Conservation (phyloP, 2,113 vertebrate genomes). For the Benitochromis conjunctus region DNA sequence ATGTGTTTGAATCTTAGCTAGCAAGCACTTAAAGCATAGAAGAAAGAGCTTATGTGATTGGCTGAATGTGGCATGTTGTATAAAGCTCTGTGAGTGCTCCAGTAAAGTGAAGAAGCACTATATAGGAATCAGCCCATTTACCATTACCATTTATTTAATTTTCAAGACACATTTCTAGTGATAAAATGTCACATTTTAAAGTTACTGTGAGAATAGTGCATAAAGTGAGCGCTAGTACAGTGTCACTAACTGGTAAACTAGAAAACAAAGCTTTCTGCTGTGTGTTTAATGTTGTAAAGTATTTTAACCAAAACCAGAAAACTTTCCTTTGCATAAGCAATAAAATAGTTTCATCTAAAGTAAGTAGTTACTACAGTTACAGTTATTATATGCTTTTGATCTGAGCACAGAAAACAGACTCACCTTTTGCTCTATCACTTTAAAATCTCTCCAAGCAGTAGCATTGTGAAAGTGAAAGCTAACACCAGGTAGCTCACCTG, state of each 20-base stretch:
- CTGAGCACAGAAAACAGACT: neutral
- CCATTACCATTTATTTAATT: neutral
- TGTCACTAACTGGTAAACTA: neutral
- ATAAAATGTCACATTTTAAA: neutral
- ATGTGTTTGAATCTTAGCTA: too few species aligned
- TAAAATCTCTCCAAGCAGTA: neutral
- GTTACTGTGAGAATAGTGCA: neutral
- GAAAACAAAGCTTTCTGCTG: neutral
- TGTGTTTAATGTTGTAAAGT: neutral
- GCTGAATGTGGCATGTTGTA: too few species aligned
- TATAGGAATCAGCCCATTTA: too few species aligned
- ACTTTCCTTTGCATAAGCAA: neutral
- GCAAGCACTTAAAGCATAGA: too few species aligned
- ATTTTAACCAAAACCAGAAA: neutral
- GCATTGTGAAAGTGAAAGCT: neutral
- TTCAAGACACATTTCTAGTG: neutral
- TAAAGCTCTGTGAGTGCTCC: too few species aligned
- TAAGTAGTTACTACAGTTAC: neutral
- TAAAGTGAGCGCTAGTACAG: neutral
- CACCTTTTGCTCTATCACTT: neutral
- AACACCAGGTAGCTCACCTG: neutral
- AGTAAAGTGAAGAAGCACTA: too few species aligned
- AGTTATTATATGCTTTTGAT: neutral
- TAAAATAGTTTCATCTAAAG: neutral
- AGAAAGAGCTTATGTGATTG: too few species aligned